Conservation (phyloP, 2,113 vertebrate species). For the Leuciscus idus region DNA sequence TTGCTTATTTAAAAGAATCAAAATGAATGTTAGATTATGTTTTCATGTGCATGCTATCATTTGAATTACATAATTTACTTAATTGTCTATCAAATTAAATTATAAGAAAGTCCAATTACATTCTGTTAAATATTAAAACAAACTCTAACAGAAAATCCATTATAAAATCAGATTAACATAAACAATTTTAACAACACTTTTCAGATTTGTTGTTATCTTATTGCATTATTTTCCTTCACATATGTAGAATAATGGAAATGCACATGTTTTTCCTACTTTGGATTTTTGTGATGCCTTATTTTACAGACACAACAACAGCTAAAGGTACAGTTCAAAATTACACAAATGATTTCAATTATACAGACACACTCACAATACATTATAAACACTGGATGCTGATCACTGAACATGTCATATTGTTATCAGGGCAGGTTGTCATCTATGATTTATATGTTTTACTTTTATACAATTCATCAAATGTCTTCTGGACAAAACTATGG, state of each 20-base stretch:
- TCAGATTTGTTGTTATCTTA: too few relatives aligned
- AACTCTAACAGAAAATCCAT: not conserved
- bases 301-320: not conserved
- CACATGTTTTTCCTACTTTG: not conserved
- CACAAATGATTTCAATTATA: not conserved
- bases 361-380: not conserved
- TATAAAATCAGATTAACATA: not conserved
- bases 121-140: too few relatives aligned
- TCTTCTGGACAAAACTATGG: too few relatives aligned
- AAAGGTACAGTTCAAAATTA: not conserved
- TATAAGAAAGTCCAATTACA: too few relatives aligned
- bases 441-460: not conserved
- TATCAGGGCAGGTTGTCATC: not conserved
- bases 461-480: too few relatives aligned
- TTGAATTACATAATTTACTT: too few relatives aligned
- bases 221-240: not conserved
- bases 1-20: not conserved
- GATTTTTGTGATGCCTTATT: not conserved
- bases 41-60: too few relatives aligned
- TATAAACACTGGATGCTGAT: not conserved
- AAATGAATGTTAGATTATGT: not conserved
- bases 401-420: not conserved
- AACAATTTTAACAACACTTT: not conserved
- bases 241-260: constrained; percentile 25
- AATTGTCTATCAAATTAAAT: too few relatives aligned